Conservation (phyloP, 2,113 vertebrate genomes). For the Spilogale gracilis region DNA sequence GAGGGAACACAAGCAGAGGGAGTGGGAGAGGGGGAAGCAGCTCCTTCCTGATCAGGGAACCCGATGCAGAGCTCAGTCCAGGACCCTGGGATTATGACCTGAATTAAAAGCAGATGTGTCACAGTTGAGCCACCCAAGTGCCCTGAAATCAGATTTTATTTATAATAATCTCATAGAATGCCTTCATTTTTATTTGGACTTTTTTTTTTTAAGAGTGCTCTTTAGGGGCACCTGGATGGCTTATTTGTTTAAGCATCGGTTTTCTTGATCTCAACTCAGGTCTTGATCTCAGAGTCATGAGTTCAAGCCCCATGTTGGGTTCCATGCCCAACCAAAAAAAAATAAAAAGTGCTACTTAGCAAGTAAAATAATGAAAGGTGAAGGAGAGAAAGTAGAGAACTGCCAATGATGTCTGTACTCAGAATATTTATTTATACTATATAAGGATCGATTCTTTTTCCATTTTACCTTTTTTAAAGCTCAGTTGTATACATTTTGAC, state of each 20-base stretch:
- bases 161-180: not conserved
- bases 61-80: no score
- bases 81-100: no score
- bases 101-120: no score
- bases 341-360: not conserved
- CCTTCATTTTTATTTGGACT: not conserved
- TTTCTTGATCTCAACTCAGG: not conserved
- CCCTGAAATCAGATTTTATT: not conserved
- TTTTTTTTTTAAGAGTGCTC: not conserved
- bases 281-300: not conserved
- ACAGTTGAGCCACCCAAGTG: not conserved
- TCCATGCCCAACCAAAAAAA: not conserved
- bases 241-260: not conserved
- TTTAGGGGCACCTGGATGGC: not conserved
- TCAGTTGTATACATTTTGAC: not conserved
- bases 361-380: not conserved
- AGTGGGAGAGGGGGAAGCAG: no score
- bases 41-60: no score
- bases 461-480: conserved; percentile 23
- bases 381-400: not conserved
- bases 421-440: not conserved
- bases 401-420: not conserved
- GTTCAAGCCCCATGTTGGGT: not conserved
- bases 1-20: no score
- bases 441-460: not conserved